phyloP scores from a whole-genome alignment of 1,140 invertebrate genomes.

The Hyles vespertilio region DNA sequence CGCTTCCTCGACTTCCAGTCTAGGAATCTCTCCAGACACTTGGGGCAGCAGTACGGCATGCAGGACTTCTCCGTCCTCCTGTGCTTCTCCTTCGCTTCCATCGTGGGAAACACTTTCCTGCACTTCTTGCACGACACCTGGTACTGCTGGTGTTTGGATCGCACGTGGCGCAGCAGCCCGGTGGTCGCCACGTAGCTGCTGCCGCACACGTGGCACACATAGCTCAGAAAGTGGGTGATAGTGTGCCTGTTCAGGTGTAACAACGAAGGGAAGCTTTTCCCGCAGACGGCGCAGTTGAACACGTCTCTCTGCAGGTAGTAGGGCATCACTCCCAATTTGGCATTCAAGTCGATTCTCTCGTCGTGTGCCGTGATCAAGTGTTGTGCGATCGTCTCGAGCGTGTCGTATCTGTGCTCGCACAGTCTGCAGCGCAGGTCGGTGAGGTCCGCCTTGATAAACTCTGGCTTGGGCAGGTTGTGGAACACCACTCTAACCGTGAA shows the following conservation, averaged over 20 bases:
- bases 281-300: slow-evolving; percentile 49
- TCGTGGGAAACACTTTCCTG: slow-evolving; percentile 47
- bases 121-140: slow-evolving; percentile 51
- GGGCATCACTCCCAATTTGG: slow-evolving; percentile 56
- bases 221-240: slow-evolving; percentile 56
- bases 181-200: slow-evolving; percentile 58
- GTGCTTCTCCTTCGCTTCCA: slow-evolving; percentile 59
- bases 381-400: slow-evolving; percentile 32
- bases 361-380: slow-evolving; percentile 41
- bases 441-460: slow-evolving; percentile 60
- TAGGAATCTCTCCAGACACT: slow-evolving; percentile 55
- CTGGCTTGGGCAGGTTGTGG: slow-evolving; percentile 52
- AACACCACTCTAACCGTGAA: slow-evolving; percentile 57
- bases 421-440: slow-evolving; percentile 49
- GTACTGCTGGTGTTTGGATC: slow-evolving; percentile 55
- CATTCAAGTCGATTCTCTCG: slow-evolving; percentile 34
- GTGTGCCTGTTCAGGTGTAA: slow-evolving; percentile 60
- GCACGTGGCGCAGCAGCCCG: slow-evolving; percentile 45
- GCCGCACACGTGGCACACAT: slow-evolving; percentile 60
- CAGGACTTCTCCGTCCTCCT: slow-evolving; percentile 49
- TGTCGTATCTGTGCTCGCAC: slow-evolving; percentile 29
- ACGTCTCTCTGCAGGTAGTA: slow-evolving; percentile 42
- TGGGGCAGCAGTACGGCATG: slow-evolving; percentile 55
- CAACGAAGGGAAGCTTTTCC: slow-evolving; percentile 48
- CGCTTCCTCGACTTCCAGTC: slow-evolving; percentile 48